Base-by-base conservation (phyloP, 1,140 invertebrate genomes). In the Drosophila littoralis region DNA sequence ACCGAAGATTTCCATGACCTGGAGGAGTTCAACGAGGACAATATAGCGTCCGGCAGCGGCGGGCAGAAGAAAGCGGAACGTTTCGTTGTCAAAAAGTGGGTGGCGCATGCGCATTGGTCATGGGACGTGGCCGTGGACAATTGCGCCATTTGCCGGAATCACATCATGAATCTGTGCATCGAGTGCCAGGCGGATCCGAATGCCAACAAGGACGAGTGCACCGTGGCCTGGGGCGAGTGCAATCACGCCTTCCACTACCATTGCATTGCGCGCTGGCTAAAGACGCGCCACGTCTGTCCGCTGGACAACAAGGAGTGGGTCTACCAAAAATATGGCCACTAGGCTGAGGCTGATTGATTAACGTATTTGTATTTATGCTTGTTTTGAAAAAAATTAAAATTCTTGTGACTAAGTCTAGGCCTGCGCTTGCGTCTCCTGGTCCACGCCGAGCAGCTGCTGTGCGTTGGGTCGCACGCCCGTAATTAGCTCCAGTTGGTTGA, bases 181-280 rank as follows among this genome's bases (percentile, higher is more conserved):
- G 99, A 99, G 94, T 99, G 99, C 93, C 99, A 99, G 93, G 99
- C 98, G 2, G 99, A 99, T 94, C 98, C 99, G 92, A 98, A 97
- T 55, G 97, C 97, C 6, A 98, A 98, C 6, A 98, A 97, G 93
- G 98, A 99, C 92, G 98, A 99, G 92, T 99, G 99, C 92, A 99
- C 98, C 52, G 98, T 99, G 43, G 98, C 99, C 43, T 99, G 99
- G 98, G 98, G 99, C 75, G 98, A 99, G 66, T 99, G 98, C 92
- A 99, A 99, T 95, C 98, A 99, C 94, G 98, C 98, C 66, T 99
- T 99, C 93, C 98, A 99, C 92, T 99, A 99, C 93, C 98, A 99
- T 92, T 99, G 98, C 93, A 99, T 99, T 91, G 99, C 98, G 45
- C 96, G 98, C 76, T 99, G 99, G 99, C 94, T 99, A 63, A 99